Conservation (phyloP, 1,140 invertebrate genomes). For the Diorhabda elongata region DNA sequence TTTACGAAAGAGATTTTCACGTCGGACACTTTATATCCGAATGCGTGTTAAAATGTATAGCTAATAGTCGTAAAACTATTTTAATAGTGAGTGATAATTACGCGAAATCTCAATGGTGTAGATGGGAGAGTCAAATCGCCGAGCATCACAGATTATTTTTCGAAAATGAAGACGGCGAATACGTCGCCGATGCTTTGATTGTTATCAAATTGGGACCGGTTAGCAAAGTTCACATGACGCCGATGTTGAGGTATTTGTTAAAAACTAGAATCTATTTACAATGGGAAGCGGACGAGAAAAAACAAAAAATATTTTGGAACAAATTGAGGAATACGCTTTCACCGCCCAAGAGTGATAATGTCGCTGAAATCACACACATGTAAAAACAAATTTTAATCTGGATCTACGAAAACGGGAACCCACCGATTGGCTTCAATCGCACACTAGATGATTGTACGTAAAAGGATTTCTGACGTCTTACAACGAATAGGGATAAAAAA, state of each 20-base stretch:
- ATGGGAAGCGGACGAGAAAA: slow-evolving; percentile 50
- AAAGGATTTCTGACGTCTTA: too few species aligned
- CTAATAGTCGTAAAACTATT: slow-evolving; percentile 57
- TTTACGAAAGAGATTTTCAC: slow-evolving; percentile 64
- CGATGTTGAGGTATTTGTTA: slow-evolving; percentile 56
- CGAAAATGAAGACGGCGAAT: slow-evolving; percentile 44
- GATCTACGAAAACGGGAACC: too few species aligned
- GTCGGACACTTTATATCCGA: slow-evolving; percentile 60
- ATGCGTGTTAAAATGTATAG: slow-evolving; percentile 56
- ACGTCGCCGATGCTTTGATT: slow-evolving; percentile 54
- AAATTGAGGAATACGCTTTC: slow-evolving; percentile 44
- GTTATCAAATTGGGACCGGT: slow-evolving; percentile 57
- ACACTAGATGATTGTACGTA: too few species aligned
- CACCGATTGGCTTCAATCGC: too few species aligned
- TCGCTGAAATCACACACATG: slow-evolving; percentile 27
- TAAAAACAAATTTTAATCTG: slow-evolving; percentile 5
- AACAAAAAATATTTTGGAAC: slow-evolving; percentile 53
- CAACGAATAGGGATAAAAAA: too few species aligned
- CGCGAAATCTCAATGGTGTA: slow-evolving; percentile 62
- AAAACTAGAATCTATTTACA: slow-evolving; percentile 61
- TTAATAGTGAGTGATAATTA: slow-evolving; percentile 62
- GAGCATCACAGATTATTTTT: slow-evolving; percentile 53
- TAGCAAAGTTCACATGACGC: slow-evolving; percentile 51
- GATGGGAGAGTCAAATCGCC: slow-evolving; percentile 61
- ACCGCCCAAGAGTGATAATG: slow-evolving; percentile 12